Base-by-base conservation (phyloP, 1,140 invertebrate species). In the Maniola jurtina region DNA sequence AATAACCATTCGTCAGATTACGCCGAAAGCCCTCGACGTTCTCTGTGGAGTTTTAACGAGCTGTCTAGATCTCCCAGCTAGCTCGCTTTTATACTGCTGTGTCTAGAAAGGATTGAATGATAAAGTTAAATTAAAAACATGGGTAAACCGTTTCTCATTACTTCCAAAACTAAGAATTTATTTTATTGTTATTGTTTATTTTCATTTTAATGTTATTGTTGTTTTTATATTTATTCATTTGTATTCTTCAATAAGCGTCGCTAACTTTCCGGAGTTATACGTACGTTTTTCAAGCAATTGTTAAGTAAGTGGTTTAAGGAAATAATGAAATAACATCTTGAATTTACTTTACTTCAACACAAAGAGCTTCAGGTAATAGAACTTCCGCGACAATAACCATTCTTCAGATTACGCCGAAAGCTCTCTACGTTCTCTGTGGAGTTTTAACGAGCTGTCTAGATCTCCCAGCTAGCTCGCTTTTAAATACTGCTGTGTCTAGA, bases 1-100 rank as follows among this genome's bases (percentile, higher is more conserved):
- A 48, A 48, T 48, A 48, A 48, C 45, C 45, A 48, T 48, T 14
- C 45, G 45, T 48, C 45, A 14, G 45, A 48, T 48, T 48, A 48
- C 14, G 45, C 6, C 13, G 45, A 48, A 48, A 48, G 45, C 11
- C 1, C 45, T 14, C 48, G 14, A 16, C 14, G 16, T 25, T 9
- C 45, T 48, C 14, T 11, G n/a, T n/a, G 14, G 14, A 48, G 48
- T 25, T 52, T 50, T 52, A 52, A 52, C 15, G 15, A 52, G 48
- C 48, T 52, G 5, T 8, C 13, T 13, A 52, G 48, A 52, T 52
- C 14, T 52, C 14, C 6, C 6, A 52, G 14, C 7, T 16, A 45
- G 5, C 10, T 45, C 42, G 9, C 13, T 45, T 38, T 25, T 25
- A 4, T 25, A 25, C 25, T 6, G 13, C 9, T n/a, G 13, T 6